phyloP scores from a whole-genome alignment of 2,113 vertebrate species.

The Apaloderma vittatum region DNA sequence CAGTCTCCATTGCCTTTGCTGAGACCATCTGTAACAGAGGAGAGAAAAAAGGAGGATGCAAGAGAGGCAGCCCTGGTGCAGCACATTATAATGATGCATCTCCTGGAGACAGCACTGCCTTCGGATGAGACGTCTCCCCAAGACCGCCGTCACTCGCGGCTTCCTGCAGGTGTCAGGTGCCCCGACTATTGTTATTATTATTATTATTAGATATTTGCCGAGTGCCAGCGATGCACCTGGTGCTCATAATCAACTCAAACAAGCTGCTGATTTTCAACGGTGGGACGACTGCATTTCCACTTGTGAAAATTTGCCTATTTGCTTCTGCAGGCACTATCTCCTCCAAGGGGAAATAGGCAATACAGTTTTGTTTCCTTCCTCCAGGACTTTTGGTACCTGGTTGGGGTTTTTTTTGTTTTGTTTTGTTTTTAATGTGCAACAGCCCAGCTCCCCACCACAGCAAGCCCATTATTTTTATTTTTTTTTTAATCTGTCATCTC shows the following conservation, averaged over 20 bases:
- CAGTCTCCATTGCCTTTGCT: not conserved
- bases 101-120: not conserved
- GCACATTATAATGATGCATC: not conserved
- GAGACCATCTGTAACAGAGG: not conserved
- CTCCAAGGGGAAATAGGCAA: not conserved
- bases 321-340: not conserved
- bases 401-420: too few relatives aligned
- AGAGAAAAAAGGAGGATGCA: not conserved
- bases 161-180: slow-evolving; percentile 59
- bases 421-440: not conserved
- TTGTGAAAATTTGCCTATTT: slow-evolving; percentile 50
- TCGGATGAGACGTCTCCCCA: not conserved
- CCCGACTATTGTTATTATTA: slow-evolving; percentile 32
- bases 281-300: slow-evolving; percentile 17
- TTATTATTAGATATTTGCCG: slow-evolving; percentile 31
- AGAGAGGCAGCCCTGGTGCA: not conserved
- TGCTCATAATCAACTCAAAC: slow-evolving; percentile 56
- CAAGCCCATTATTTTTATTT: not conserved
- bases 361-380: slow-evolving; percentile 24
- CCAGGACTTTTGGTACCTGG: not conserved
- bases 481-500: slow-evolving; percentile 64
- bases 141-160: slow-evolving; percentile 54
- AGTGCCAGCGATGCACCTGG: slow-evolving; percentile 17
- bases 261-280: slow-evolving; percentile 60
- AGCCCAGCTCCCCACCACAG: not conserved